Conservation (phyloP, 1,140 invertebrate species). For the Apis dorsata region DNA sequence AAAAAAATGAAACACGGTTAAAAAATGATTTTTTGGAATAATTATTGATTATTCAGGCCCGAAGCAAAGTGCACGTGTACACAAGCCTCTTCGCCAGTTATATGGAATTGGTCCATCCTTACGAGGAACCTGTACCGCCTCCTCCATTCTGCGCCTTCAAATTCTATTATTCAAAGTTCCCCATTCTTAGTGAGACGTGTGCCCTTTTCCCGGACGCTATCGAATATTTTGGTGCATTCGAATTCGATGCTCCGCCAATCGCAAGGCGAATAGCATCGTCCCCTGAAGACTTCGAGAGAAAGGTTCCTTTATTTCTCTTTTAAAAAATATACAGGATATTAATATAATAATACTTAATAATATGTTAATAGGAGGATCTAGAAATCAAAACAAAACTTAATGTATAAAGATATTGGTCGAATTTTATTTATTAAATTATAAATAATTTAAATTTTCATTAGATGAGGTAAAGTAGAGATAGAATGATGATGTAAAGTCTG, state of each 20-base stretch:
- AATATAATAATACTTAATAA: background rate
- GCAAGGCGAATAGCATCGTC: conserved; percentile 66
- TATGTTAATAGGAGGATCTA: background rate
- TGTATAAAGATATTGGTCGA: no score
- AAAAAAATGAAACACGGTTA: no score
- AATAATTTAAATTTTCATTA: no score
- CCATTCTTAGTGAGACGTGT: conserved; percentile 57
- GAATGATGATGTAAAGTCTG: no score
- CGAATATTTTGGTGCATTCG: conserved; percentile 69
- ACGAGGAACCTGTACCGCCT: conserved; percentile 62
- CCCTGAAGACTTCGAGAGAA: conserved; percentile 67
- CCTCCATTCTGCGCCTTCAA: conserved; percentile 71
- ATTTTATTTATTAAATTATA: no score
- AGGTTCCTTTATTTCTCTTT: conserved; percentile 47
- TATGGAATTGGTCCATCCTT: conserved; percentile 67
- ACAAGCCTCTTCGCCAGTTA: conserved; percentile 67
- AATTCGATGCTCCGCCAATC: conserved; percentile 63
- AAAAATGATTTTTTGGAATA: no score
- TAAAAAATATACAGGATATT: background rate
- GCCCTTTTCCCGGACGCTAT: conserved; percentile 46
- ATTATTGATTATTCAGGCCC: conserved; percentile 58
- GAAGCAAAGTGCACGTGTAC: conserved; percentile 72
- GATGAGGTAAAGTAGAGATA: no score
- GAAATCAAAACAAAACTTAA: no score
- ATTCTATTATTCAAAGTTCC: conserved; percentile 59